A percentile compares a stretch with the other conserved stretches of the same genome.
Conservation (phyloP, 2,113 vertebrate species). For the Cathartes aura region DNA sequence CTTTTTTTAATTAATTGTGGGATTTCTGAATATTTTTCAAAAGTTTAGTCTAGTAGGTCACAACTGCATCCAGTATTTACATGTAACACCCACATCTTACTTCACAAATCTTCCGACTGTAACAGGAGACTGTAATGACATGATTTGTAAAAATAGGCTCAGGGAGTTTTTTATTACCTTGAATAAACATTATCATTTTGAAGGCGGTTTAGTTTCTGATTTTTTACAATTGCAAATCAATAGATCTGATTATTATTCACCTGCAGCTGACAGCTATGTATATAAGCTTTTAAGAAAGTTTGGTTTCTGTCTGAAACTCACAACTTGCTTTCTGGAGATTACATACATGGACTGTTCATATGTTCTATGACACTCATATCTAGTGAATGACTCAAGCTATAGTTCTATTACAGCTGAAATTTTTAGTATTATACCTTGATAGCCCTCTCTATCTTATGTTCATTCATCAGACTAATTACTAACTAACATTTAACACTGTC, state of each 20-base stretch:
- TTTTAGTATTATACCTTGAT: background rate
- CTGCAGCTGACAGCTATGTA: background rate
- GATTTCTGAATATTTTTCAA: background rate
- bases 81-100: background rate
- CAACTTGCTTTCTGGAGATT: background rate
- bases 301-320: background rate
- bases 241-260: background rate
- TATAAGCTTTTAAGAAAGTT: background rate
- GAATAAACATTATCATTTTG: background rate
- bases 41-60: background rate
- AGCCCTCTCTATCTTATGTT: background rate
- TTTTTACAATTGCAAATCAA: background rate
- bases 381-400: background rate
- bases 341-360: background rate
- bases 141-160: background rate
- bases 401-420: background rate
- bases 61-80: background rate
- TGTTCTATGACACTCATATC: background rate
- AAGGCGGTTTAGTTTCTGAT: background rate
- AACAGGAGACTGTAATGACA: background rate
- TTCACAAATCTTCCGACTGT: background rate
- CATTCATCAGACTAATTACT: background rate
- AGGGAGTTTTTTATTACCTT: background rate
- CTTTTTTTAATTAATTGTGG: background rate
- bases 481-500: background rate